phyloP scores from a whole-genome alignment of 1,140 invertebrate genomes.

The Caenorhabditis brenneri region DNA sequence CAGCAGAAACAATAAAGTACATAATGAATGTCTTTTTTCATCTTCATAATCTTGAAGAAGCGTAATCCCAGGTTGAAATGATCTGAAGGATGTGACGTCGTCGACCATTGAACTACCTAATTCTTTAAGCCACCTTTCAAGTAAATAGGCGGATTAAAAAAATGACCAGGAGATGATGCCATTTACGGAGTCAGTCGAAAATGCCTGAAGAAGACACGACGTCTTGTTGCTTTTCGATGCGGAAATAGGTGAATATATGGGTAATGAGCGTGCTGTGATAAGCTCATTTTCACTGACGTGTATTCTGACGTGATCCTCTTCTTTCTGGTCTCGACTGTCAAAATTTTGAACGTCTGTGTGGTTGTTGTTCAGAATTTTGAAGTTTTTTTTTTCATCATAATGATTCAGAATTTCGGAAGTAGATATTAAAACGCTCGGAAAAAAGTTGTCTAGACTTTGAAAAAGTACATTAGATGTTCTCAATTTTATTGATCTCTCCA shows the following conservation, averaged over 20 bases:
- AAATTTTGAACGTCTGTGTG: neutral
- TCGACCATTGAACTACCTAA: neutral
- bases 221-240: conserved; percentile 20
- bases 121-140: neutral
- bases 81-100: neutral
- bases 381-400: too few species aligned
- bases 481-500: too few species aligned
- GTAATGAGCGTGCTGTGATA: conserved; percentile 38
- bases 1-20: too few species aligned
- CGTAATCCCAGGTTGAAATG: neutral
- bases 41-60: neutral
- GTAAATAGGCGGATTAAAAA: conserved; percentile 37
- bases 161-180: conserved; percentile 35
- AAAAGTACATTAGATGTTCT: too few species aligned
- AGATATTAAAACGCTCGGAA: too few species aligned
- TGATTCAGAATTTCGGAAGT: too few species aligned
- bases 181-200: neutral
- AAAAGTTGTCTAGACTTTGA: too few species aligned
- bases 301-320: conserved; percentile 10
- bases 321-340: too few species aligned
- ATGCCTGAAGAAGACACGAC: neutral
- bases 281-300: neutral
- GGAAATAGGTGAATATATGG: conserved; percentile 38
- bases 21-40: neutral
- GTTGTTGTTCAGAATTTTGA: too few species aligned